These are phyloP conservation scores for Thunnus albacares DNA, from an alignment of 2,797 vertebrate genomes.

Conservation along the genomic window DNA sequence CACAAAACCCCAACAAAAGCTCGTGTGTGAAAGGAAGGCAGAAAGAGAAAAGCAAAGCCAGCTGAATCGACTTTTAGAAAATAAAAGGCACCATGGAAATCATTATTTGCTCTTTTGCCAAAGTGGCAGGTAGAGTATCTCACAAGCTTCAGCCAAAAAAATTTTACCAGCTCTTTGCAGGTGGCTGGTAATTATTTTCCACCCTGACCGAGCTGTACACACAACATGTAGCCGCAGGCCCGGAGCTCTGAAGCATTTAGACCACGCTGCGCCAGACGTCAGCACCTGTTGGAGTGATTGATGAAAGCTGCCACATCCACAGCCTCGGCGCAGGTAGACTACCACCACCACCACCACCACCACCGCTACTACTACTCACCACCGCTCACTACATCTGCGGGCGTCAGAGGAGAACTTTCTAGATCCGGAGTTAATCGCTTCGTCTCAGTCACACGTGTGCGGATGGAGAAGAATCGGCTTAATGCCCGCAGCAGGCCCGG, in stretches of 20 bases:
- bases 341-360: no score
- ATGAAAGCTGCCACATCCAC: conserved; percentile 52
- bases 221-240: conserved; percentile 58
- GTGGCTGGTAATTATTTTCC: conserved; percentile 39
- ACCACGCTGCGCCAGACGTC: conserved; percentile 48
- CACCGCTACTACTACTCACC: conserved; percentile 6
- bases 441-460: background rate
- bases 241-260: conserved; percentile 55
- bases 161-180: conserved; percentile 6
- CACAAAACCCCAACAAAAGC: conserved; percentile 55
- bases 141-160: conserved; percentile 2
- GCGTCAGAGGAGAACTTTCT: background rate
- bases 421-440: background rate
- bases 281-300: conserved; percentile 56
- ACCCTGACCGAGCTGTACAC: conserved; percentile 26
- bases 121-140: conserved; percentile 42
- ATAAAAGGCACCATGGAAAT: conserved; percentile 42
- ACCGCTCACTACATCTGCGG: conserved; percentile 47
- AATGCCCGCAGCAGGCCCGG: background rate
- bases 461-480: background rate
- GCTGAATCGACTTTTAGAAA: conserved; percentile 56
- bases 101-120: conserved; percentile 37
- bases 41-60: conserved; percentile 61
- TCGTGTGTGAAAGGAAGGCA: conserved; percentile 42
- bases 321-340: conserved; percentile 38